These are phyloP conservation scores for silkworm (Bombyx mori) DNA, from an alignment of 1,140 invertebrate genomes.

Conservation along the genomic window ASM3026992v2 NC_085122.1:12531501-12532000, in stretches of 20 bases:
- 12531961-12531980: too few species aligned
- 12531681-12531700: slow-evolving; percentile 91
- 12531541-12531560: too few species aligned
- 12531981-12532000: too few species aligned
- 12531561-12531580: too few species aligned
- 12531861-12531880: not conserved
- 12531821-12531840: not conserved
- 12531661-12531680: slow-evolving; percentile 81
- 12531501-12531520: too few species aligned
- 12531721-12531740: slow-evolving; percentile 79
- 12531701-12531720: slow-evolving; percentile 87
- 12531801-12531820: not conserved
- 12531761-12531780: slow-evolving; percentile 80
- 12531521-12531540: too few species aligned
- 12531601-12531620: not conserved
- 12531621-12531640: slow-evolving; percentile 73
- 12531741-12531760: slow-evolving; percentile 85
- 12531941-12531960: too few species aligned
- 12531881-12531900: too few species aligned
- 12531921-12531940: too few species aligned
- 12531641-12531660: slow-evolving; percentile 79
- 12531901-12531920: too few species aligned
- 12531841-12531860: not conserved
- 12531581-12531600: too few species aligned
- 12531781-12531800: slow-evolving; percentile 76